A percentile compares a stretch with the other conserved stretches of the same genome.
Evolutionary conservation across 2,797 vertebrate genomes (phyloP).

Genomic region (Pipistrellus nathusii): DNA sequence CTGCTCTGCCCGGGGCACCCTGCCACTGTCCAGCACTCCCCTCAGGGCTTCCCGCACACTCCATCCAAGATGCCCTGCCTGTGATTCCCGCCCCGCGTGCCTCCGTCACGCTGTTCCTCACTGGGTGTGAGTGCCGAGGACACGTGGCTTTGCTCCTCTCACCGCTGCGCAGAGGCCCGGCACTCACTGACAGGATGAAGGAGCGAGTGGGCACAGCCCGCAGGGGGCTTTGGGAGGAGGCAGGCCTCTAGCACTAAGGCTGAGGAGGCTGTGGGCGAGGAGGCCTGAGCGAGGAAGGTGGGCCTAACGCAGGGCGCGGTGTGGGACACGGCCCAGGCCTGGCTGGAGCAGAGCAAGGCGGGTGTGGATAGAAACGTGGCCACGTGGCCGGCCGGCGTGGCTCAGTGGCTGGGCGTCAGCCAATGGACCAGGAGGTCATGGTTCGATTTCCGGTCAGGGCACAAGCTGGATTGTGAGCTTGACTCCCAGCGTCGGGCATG

Average conservation of each 20-base stretch:
- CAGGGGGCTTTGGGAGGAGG: neutral
- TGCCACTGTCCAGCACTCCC: neutral
- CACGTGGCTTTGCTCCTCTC: neutral
- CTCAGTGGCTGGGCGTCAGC: no score
- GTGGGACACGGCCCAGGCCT: neutral
- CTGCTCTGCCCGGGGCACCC: rapidly evolving
- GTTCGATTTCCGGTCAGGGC: no score
- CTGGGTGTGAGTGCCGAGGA: neutral
- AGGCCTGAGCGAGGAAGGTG: neutral
- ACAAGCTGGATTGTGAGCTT: no score
- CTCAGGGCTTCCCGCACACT: rapidly evolving
- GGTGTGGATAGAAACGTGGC: neutral
- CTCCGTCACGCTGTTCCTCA: neutral
- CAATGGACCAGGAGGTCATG: no score
- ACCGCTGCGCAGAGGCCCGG: neutral
- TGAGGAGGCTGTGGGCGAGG: neutral
- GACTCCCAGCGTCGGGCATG: no score
- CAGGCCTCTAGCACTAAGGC: neutral
- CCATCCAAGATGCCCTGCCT: neutral
- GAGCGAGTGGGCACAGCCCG: neutral
- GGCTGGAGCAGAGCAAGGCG: neutral
- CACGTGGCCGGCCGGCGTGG: neutral
- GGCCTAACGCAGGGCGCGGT: rapidly evolving
- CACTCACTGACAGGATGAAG: neutral
- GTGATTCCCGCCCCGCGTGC: rapidly evolving